phyloP scores from a whole-genome alignment of 92 coral and sea anemone species.

The Epizoanthus ramosus region DNA sequence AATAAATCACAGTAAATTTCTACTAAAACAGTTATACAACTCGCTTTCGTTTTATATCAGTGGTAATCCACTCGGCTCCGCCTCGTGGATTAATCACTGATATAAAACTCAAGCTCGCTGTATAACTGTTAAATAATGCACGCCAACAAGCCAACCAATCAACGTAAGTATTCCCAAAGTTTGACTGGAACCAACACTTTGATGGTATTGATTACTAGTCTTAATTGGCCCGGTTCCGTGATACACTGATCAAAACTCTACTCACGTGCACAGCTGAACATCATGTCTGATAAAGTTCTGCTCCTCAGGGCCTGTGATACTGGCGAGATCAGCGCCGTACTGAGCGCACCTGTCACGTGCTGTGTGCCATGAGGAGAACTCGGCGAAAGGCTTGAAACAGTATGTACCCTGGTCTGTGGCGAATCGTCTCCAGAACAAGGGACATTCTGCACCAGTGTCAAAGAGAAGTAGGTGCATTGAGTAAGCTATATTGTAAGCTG shows the following conservation, averaged over 20 bases:
- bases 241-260: background rate
- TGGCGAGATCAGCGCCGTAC: slow-evolving; percentile 87
- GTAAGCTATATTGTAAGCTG: background rate
- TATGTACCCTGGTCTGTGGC: slow-evolving; percentile 79
- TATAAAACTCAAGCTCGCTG: too few species aligned
- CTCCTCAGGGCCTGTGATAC: slow-evolving; percentile 75
- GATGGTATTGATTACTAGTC: too few species aligned
- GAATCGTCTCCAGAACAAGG: slow-evolving; percentile 91
- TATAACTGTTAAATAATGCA: too few species aligned
- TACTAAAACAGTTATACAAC: too few species aligned
- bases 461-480: background rate
- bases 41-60: too few species aligned
- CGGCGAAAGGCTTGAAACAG: slow-evolving; percentile 83
- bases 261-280: slow-evolving; percentile 86
- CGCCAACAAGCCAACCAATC: too few species aligned
- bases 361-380: slow-evolving; percentile 81
- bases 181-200: too few species aligned
- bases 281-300: slow-evolving; percentile 85
- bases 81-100: too few species aligned
- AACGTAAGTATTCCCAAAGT: too few species aligned
- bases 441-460: slow-evolving; percentile 68
- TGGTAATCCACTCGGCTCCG: too few species aligned
- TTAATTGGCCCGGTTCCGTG: too few species aligned
- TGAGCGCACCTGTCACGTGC: slow-evolving; percentile 95
- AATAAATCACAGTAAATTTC: too few species aligned